Evolutionary conservation across 2,888 invertebrate species (phyloP), one percentile per base, ranked within the genome.

Genomic region (Euplagia quadripunctaria): DNA sequence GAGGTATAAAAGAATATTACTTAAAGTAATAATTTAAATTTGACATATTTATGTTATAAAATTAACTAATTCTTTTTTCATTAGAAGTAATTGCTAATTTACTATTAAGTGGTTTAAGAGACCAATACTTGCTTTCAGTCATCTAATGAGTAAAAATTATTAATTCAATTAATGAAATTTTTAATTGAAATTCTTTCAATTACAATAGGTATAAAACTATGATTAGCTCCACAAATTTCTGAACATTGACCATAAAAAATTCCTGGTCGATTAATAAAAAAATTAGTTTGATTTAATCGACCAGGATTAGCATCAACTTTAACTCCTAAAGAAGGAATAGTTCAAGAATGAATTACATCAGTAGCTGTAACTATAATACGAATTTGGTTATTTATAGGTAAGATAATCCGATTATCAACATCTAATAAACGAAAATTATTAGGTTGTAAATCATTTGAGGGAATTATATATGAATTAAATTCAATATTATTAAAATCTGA

Each of bases 211-310:
- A 98, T 98, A 96, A 98, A 98, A 75, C 97, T 97, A 91, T 98
- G 97, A 90, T 98, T 98, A 71, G 97, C 96, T 0, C 98, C 98
- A 94, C 98, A 98, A 95, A 98, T 98, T 97, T 98, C 97, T 84
- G 97, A 98, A 90, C 98, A 98, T 96, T 98, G 97, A 0, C 97
- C 97, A 92, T 93, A 98, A 92, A 96, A 97, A 89, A 97, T 85
- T 64, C 97, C 97, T 0, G 97, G 96, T 4, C 97, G 96, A 81
- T 96, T 97, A 85, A 96, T 95, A 85, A 94, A 94, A 90, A 97
- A 96, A 84, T 94, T 96, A 87, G 93, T 95, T 97, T 97, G 97
- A 84, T 97, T 97, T 90, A 97, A 82, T 64, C 97, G 97, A 0
- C 97, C 97, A 0, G 97, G 97, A 0, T 96, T 96, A 41, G 96